Evolutionary conservation across 2,797 vertebrate species (phyloP), one percentile per base, ranked within the genome.

Genomic region (Enteromius argenteus): DNA sequence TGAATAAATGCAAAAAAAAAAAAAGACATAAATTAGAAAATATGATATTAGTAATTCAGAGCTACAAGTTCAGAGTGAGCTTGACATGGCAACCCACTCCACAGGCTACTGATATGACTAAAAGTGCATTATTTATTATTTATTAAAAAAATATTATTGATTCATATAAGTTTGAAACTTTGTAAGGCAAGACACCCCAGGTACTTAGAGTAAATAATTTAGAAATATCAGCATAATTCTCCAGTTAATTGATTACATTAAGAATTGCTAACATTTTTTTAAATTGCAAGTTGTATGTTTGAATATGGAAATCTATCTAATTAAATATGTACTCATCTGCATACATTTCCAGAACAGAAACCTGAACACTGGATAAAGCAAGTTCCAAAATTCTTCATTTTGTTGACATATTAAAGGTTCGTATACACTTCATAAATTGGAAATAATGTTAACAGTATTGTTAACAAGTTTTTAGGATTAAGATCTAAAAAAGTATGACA

Each of bases 121-220:
- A 39, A 17, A 30, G 14, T 72, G 42, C 14, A 30, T 91, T 42
- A 27, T 8, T 15, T 39, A 89, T 90, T 93, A 62, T 66, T 80
- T 85, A 30, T 89, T 23, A 49, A 88, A 90, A 69, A 72, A 76
- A 0, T 71, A 87, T 23, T 60, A 60, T 27, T 13, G 1, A 60
- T 27, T 27, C 5, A 60, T 60, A 56, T 23, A 27, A 23, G 13
- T 62, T 23, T 62, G 3, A 72, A 71, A 71, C 6, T 30, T 71
- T 23, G 44, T 46, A 27, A 58, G n/a, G 7, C 23, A 56, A 53
- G 51, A 53, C 19, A 13, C n/a, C 10, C 10, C n/a, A 27, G n/a
- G 19, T 27, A 10, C 23, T 23, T 4, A 53, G 51, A 53, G 19
- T 21, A 27, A 60, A 56, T 3, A 23, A 58, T 56, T 56, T 10